Base-by-base conservation (phyloP, 2,113 vertebrate species). In the Vicugna pacos region DNA sequence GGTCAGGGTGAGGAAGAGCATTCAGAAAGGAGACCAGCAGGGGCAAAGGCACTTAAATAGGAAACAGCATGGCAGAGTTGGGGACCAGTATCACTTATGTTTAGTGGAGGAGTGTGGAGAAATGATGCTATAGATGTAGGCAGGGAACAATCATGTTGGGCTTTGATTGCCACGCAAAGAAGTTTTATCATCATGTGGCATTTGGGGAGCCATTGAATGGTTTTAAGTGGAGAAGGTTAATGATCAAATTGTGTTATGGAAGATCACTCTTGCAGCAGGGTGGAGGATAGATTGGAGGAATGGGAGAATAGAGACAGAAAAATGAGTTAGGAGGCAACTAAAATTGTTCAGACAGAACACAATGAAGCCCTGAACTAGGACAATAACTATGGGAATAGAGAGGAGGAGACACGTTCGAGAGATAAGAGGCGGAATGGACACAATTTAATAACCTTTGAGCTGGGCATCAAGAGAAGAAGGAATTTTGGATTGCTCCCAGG, bases 201-300 rank as follows among this genome's bases (percentile, higher is more conserved):
- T 83, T 83, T 80, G n/a, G 97, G 95, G 97, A 97, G 96, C 89
- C 79, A 97, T 94, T 94, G 35, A 83, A 97, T 96, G 50, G 70
- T 97, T 97, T 96, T 96, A 95, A 93, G 95, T 92, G 92, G 95
- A 94, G 94, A 96, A 97, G 89, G 96, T 93, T 98, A 97, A 97
- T 95, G 92, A 97, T 96, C 93, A 96, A 52, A 87, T 46, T 91
- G 95, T 93, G 67, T 96, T 91, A 76, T 28, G 94, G 91, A 93
- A 89, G 82, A 95, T 96, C 89, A 89, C 73, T 62, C 92, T 93
- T 67, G 95, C 38, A 60, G 93, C 93, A 82, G 76, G 64, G 69
- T 92, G 38, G 70, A 97, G 76, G 56, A 82, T 91, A 85, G 88
- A 96, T 95, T 89, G 92, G 91, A 97, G 82, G 73, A 94, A 86